Base-by-base conservation (phyloP, 2,113 vertebrate species). In the cat (Felis catus) region DNA sequence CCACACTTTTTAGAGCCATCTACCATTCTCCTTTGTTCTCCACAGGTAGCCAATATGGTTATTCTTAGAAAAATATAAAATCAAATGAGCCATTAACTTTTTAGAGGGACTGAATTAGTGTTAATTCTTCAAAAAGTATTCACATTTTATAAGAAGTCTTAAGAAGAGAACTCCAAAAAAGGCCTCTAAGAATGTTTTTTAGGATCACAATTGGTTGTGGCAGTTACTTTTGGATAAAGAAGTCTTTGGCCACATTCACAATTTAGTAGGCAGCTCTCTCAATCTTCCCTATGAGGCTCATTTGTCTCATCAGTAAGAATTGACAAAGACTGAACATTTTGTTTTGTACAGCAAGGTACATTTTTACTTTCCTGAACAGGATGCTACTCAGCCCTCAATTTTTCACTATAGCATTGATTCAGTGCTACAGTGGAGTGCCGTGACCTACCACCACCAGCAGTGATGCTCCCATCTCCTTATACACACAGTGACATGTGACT, bases 91-190 rank as follows among this genome's bases (percentile, higher is more conserved):
- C 70, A 84, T 68, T 55, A 41, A 79, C 31, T 65, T 78, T 92
- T 93, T 27, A 41, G 0, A 79, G 39, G 70, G 10, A 70, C 39
- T 89, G 3, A 73, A 36, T 85, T 89, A 88, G 12, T 76, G 1
- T 81, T 78, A 61, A 92, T 12, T 88, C 7, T 85, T 36, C 25
- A 6, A 89, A 76, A 9, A n/a, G 5, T 58, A 74, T 68, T 94
- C 86, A 88, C 6, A 76, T 74, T 84, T 88, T 63, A 74, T 21
- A n/a, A 71, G 18, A 74, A 29, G 36, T 68, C 48, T 76, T 63
- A 92, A 78, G 29, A 84, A 89, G 71, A 63, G 13, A 80, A 68
- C 48, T 85, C 18, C 2, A 85, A 89, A 31, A 63, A 91, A 80
- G 4, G 29, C 74, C 19, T 76, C 16, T 29, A n/a, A 76, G 27